Evolutionary conservation across 2,797 vertebrate species (phyloP).

Genomic region (Acestrorhynchus altus): DNA sequence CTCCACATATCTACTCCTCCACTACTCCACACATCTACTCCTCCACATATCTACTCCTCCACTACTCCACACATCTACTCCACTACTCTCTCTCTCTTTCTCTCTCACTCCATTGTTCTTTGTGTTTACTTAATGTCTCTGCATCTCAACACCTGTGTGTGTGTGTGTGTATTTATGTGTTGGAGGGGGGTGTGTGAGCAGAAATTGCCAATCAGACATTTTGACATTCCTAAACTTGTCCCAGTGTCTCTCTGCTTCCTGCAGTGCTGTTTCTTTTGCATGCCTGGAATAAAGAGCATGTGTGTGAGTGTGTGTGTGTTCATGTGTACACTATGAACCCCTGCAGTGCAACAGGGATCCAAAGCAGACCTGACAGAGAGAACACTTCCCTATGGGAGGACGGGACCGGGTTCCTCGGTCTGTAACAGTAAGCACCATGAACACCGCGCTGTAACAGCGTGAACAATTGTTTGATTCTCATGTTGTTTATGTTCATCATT

Average conservation of each 20-base stretch:
- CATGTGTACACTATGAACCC: slow-evolving; percentile 3
- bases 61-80: no score
- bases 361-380: slow-evolving; percentile 14
- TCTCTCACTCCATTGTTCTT: no score
- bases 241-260: not conserved
- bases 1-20: no score
- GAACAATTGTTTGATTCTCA: no score
- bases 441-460: no score
- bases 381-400: slow-evolving; percentile 6
- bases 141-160: not conserved
- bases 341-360: not conserved
- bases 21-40: no score
- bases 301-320: slow-evolving; percentile 4
- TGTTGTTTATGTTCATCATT: no score
- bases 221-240: not conserved
- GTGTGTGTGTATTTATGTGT: not conserved
- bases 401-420: not conserved
- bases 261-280: not conserved
- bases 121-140: not conserved
- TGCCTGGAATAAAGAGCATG: slow-evolving; percentile 6
- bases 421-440: not conserved
- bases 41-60: no score
- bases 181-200: not conserved
- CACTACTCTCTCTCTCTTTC: no score
- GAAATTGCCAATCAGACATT: slow-evolving; percentile 4